These are phyloP conservation scores for Mungos mungo DNA, from an alignment of 2,113 vertebrate species.

Conservation along the genomic window DNA sequence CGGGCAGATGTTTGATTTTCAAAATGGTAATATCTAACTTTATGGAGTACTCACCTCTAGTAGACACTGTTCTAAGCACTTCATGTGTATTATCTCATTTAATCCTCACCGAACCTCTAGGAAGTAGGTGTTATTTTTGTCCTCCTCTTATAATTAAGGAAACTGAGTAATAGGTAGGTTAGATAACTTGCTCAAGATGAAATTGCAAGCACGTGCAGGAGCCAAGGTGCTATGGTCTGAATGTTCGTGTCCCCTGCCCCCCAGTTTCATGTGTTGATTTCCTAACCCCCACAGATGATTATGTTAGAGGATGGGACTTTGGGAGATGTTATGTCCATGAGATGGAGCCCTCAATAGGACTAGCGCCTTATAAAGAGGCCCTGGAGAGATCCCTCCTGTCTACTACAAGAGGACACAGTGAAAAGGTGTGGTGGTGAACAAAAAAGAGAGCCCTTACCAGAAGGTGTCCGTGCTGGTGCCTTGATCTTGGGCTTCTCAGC, in stretches of 20 bases:
- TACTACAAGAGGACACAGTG: neutral
- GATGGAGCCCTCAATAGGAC: neutral
- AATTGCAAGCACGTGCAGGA: neutral
- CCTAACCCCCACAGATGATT: neutral
- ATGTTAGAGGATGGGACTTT: neutral
- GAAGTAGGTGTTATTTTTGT: constrained; percentile 46
- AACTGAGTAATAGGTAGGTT: constrained; percentile 52
- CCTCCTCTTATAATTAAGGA: constrained; percentile 52
- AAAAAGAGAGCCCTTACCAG: neutral
- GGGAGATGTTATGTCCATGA: neutral
- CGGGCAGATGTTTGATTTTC: neutral
- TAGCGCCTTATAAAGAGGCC: neutral
- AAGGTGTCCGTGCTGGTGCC: neutral
- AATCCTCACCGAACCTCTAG: constrained; percentile 41
- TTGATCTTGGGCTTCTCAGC: neutral
- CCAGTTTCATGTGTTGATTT: neutral
- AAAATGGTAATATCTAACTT: neutral
- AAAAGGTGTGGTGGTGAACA: neutral
- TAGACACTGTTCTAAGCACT: neutral
- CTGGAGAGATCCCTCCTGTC: neutral
- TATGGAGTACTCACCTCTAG: neutral
- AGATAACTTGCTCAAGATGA: constrained; percentile 37
- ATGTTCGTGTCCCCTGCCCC: neutral
- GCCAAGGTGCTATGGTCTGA: neutral
- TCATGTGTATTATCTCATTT: neutral